Evolutionary conservation across 2,113 vertebrate species (phyloP).

Genomic region (Syngnathus floridae): DNA sequence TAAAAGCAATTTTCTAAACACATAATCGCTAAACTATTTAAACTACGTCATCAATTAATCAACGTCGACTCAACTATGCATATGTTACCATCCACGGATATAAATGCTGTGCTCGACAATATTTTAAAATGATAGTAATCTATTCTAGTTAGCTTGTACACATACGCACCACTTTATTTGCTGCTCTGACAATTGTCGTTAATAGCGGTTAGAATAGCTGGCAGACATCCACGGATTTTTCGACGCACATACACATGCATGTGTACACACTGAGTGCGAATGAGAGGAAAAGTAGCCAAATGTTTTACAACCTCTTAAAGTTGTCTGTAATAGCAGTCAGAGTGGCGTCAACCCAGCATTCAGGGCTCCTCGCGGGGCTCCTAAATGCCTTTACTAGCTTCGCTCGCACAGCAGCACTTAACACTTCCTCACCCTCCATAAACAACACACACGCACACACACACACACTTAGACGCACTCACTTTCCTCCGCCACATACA

Average conservation of each 20-base stretch:
- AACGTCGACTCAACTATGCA: not conserved
- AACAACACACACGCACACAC: constrained; percentile 46
- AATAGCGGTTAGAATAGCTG: constrained; percentile 50
- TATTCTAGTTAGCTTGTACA: not conserved
- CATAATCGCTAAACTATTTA: not conserved
- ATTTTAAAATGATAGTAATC: not conserved
- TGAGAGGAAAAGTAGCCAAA: constrained; percentile 59
- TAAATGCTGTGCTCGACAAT: not conserved
- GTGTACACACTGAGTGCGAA: not conserved
- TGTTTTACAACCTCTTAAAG: constrained; percentile 69
- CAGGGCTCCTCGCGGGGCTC: constrained; percentile 60
- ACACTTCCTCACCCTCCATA: constrained; percentile 64
- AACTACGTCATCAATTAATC: not conserved
- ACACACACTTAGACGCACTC: constrained; percentile 26
- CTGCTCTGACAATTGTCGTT: constrained; percentile 28
- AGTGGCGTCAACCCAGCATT: constrained; percentile 66
- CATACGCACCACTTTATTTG: constrained; percentile 28
- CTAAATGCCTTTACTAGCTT: constrained; percentile 67
- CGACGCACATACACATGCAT: constrained; percentile 17
- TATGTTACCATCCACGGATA: not conserved
- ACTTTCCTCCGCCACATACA: constrained; percentile 12
- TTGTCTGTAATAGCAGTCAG: constrained; percentile 69
- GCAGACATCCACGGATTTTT: constrained; percentile 46
- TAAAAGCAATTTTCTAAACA: too few species aligned
- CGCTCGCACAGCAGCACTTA: constrained; percentile 61